Evolutionary conservation across 2,888 invertebrate genomes (phyloP).

Genomic region (Trisateles emortualis): DNA sequence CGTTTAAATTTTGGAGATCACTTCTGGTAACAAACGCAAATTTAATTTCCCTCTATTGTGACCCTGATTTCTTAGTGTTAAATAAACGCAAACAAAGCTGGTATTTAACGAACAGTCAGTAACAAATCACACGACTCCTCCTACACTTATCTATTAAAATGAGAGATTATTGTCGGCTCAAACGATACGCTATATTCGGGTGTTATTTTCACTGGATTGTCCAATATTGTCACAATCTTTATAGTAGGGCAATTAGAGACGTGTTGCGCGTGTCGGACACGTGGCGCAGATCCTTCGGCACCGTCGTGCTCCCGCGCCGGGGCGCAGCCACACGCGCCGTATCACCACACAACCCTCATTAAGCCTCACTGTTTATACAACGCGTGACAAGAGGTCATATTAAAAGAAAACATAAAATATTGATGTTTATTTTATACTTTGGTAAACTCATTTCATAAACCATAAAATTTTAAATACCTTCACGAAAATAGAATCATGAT

Average conservation of each 20-base stretch:
- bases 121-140: constrained; percentile 82
- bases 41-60: constrained; percentile 31
- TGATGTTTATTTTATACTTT: constrained; percentile 9
- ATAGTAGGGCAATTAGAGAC: constrained; percentile 84
- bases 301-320: constrained; percentile 17
- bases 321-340: constrained; percentile 53
- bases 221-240: constrained; percentile 84
- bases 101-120: constrained; percentile 50
- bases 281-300: constrained; percentile 58
- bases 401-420: constrained; percentile 49
- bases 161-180: constrained; percentile 82
- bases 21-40: constrained; percentile 30
- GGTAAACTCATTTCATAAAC: not conserved
- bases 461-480: not conserved
- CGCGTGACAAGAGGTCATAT: constrained; percentile 62
- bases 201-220: constrained; percentile 86
- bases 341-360: constrained; percentile 64
- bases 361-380: constrained; percentile 75
- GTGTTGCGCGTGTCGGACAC: constrained; percentile 81
- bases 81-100: constrained; percentile 47
- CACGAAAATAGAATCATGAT: constrained; percentile 43
- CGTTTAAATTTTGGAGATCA: constrained; percentile 43
- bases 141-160: constrained; percentile 86
- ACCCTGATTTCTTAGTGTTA: constrained; percentile 36
- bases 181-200: constrained; percentile 69